phyloP scores from a whole-genome alignment of 2,888 invertebrate species.

The Tetranychus piercei region DNA sequence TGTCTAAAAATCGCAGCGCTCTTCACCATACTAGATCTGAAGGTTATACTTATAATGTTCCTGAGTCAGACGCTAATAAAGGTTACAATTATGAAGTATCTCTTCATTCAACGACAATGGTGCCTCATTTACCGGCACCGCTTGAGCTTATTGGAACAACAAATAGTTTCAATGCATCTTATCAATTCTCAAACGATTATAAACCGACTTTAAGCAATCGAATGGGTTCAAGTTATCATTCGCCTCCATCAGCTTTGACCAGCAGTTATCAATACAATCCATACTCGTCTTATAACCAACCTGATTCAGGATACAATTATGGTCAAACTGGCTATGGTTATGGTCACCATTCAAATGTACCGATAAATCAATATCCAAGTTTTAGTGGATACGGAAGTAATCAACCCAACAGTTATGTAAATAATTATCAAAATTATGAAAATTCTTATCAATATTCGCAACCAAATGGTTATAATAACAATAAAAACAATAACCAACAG shows the following conservation, averaged over 20 bases:
- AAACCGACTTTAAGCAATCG: not conserved
- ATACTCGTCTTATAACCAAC: not conserved
- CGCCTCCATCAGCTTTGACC: not conserved
- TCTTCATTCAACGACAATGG: conserved; percentile 1
- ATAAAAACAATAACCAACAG: not conserved
- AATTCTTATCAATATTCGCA: not conserved
- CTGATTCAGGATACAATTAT: not conserved
- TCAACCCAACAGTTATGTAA: not conserved
- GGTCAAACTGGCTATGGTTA: not conserved
- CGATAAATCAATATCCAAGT: not conserved
- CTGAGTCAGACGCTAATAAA: not conserved
- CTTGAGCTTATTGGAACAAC: not conserved
- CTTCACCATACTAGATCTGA: not conserved
- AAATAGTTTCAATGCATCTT: not conserved
- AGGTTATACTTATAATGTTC: not conserved
- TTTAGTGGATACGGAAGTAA: not conserved
- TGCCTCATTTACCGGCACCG: not conserved
- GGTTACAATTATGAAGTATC: conserved; percentile 6
- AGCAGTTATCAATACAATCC: not conserved
- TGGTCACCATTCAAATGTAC: not conserved
- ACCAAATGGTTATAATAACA: not conserved
- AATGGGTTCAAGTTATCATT: not conserved
- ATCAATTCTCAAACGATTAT: not conserved
- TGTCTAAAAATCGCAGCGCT: not conserved
- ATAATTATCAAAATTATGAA: not conserved